Base-by-base conservation (phyloP, 2,888 invertebrate genomes). In the Fragum whitleyi region DNA sequence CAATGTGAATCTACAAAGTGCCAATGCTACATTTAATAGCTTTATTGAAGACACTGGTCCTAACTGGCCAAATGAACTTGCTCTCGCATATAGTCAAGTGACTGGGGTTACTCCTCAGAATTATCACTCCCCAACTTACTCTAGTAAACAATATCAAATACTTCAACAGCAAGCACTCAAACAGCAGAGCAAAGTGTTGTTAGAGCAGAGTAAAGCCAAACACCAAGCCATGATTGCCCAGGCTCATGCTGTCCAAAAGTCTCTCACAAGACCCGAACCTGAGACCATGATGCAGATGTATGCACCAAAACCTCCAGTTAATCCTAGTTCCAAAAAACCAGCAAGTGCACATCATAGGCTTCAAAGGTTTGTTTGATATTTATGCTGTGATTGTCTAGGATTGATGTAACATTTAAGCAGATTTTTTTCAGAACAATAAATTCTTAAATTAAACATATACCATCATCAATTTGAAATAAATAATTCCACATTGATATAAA, bases 201-300 rank as follows among this genome's bases (percentile, higher is more conserved):
- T 93, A 61, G 93, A 93, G 79, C 90, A 91, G 82, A 93, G 92
- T 81, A 93, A 92, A 75, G 93, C 93, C 67, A 93, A 93, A 85
- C 93, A 94, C 84, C 92, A 93, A 73, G 92, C 92, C 16, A 92
- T 93, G 91, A 90, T 93, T n/a, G 92, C 93, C 11, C 93, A 93
- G 75, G 93, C 92, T 19, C 92, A 92, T 76, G 91, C 91, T 3
- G 91, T 92, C 5, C 91, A 92, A 85, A 89, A 88, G 57, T 86
- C 87, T 11, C 72, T 87, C 59, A 53, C 79, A 19, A 62, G 73
- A 51, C 75, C 82, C 26, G 81, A 81, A 68, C 65, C 79, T 62
- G 81, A 75, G 79, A 74, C 32, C 57, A 39, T 67, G 57, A 62
- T 70, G 21, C 88, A 87, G 80, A 85, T 85, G 69, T 89, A 87